Base-by-base conservation (phyloP, 2,797 vertebrate species). In the Fistularia commersonii region DNA sequence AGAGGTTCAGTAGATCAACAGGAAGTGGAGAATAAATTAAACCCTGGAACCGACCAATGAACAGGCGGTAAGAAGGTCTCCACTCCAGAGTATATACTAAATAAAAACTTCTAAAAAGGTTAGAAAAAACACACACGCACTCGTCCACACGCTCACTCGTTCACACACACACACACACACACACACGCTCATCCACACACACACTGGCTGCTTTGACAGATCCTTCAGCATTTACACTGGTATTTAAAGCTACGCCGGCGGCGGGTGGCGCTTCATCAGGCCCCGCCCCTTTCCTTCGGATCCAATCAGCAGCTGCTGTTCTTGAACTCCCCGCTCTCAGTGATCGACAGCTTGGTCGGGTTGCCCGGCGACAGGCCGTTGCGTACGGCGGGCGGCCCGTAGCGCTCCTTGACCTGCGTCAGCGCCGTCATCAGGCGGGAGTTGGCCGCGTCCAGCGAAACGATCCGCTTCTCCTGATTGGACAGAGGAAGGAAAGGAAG, bases 291-390 rank as follows among this genome's bases (percentile, higher is more conserved):
- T 1, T 0, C 9, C 32, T 2, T 1, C 0, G 38, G 32, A 0
- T 11, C 58, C 72, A 71, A 74, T 84, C 79, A 97, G 91, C 93
- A 98, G 91, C 93, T 95, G 89, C 95, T 98, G 91, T 97, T 98
- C 77, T 93, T 96, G 88, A 98, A 99, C 90, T 99, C 97, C 54
- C 97, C 97, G 62, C 95, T 99, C 89, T 99, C 97, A 65, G 96
- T 99, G 90, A 99, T 99, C 74, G 96, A 98, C 73, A 98, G 94
- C 64, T 96, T 98, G 85, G 94, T 95, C 82, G 95, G 94, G 64
- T 94, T 94, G 89, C 86, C 91, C 51, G 95, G 93, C 8, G 95
- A 95, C 83, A 96, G 90, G 76, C 95, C 94, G 64, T 95, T 98
- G 82, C 90, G 92, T 51, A 92, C 85, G 74, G 49, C 82, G 64